Conservation (phyloP, 2,113 vertebrate species). For the Nicator chloris region DNA sequence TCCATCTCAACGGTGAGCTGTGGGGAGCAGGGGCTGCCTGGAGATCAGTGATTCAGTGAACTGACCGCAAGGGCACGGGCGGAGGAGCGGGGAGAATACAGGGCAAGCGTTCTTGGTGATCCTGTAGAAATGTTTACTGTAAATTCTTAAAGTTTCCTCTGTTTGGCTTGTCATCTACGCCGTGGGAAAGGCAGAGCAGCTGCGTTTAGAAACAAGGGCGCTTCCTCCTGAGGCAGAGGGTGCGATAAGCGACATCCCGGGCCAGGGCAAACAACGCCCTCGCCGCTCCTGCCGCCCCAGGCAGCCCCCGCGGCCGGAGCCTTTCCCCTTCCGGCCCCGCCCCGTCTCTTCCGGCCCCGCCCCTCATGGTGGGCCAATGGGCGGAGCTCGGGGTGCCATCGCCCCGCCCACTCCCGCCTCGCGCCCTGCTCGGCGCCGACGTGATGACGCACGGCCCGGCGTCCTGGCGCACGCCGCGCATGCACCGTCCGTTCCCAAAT, state of each 20-base stretch:
- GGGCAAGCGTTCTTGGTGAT: rapidly evolving
- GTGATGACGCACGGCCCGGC: rapidly evolving
- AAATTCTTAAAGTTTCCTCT: not conserved
- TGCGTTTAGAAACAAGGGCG: not conserved
- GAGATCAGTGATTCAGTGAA: too few relatives aligned
- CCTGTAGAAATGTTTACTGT: rapidly evolving
- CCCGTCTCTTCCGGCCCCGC: not conserved
- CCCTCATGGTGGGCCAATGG: rapidly evolving
- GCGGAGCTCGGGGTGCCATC: not conserved
- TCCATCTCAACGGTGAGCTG: rapidly evolving
- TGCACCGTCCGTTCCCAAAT: conserved; percentile 67
- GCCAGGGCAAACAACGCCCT: rapidly evolving
- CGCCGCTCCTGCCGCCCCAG: rapidly evolving
- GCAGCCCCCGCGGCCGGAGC: not conserved
- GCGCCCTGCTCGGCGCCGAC: not conserved
- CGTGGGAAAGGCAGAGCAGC: not conserved
- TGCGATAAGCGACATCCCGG: too few relatives aligned
- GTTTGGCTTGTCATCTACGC: rapidly evolving
- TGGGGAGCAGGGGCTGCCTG: not conserved
- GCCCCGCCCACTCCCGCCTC: not conserved
- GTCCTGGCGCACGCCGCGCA: not conserved
- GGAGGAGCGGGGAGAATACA: too few relatives aligned
- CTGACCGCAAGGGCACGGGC: not conserved
- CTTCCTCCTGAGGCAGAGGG: not conserved
- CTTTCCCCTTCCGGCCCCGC: not conserved